phyloP scores from a whole-genome alignment of 1,140 invertebrate species.

The Uloborus diversus region DNA sequence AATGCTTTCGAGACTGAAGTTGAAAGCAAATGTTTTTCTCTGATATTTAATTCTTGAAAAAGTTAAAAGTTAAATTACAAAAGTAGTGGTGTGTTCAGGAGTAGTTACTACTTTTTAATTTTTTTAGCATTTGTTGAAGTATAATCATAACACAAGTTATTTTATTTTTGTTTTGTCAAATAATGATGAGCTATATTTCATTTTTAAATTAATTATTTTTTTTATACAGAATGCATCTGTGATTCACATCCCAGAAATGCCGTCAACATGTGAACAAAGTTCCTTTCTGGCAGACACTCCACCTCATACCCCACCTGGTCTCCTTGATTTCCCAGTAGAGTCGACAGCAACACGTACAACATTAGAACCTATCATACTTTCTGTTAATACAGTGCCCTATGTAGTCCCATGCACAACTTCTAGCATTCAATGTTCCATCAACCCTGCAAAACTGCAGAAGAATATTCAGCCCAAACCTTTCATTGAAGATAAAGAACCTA shows the following conservation, averaged over 20 bases:
- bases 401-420: not conserved
- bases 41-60: no score
- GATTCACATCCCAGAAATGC: conserved; percentile 19
- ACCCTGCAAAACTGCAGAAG: not conserved
- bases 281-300: conserved; percentile 19
- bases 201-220: not conserved
- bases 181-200: no score
- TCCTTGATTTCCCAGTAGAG: not conserved
- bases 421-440: not conserved
- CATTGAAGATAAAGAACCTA: not conserved
- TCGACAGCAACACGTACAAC: not conserved
- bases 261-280: not conserved
- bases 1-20: no score
- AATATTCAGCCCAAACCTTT: conserved; percentile 15
- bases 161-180: no score
- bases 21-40: no score
- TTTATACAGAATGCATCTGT: conserved; percentile 16
- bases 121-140: no score
- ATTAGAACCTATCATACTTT: conserved; percentile 11
- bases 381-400: conserved; percentile 20
- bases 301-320: conserved; percentile 18
- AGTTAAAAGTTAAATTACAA: no score
- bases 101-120: no score
- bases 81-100: no score
- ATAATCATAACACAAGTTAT: no score